These are phyloP conservation scores for Acrossocheilus wenchowensis DNA, from an alignment of 2,797 vertebrate genomes.

Conservation along the genomic window DNA sequence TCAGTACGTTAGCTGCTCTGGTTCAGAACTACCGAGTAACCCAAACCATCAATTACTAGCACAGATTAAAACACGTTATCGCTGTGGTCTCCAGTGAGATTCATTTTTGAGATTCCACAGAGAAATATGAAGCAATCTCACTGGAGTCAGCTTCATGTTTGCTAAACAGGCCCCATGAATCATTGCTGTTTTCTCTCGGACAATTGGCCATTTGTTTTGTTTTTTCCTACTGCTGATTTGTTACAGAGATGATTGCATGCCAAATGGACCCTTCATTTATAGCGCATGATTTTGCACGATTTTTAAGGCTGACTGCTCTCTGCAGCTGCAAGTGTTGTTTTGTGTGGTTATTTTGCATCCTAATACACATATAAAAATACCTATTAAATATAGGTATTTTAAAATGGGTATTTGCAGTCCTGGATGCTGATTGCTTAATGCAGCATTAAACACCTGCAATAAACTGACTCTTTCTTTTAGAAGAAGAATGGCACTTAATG, in stretches of 20 bases:
- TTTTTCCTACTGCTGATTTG: neutral
- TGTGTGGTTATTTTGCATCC: neutral
- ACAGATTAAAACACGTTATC: conserved; percentile 35
- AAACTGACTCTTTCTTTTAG: neutral
- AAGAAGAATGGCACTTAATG: neutral
- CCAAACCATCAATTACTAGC: conserved; percentile 32
- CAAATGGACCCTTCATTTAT: conserved; percentile 1
- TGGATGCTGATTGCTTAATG: neutral
- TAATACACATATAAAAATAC: neutral
- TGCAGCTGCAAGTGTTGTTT: neutral
- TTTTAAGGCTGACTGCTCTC: neutral
- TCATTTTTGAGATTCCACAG: conserved; percentile 30
- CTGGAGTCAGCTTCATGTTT: conserved; percentile 4
- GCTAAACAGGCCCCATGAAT: conserved; percentile 18
- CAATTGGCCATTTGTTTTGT: neutral
- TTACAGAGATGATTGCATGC: neutral
- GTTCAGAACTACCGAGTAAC: neutral
- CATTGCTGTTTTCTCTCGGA: neutral
- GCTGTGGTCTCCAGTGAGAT: conserved; percentile 33
- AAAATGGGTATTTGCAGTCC: neutral
- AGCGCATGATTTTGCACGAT: neutral
- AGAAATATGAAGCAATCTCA: conserved; percentile 39
- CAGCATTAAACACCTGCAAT: neutral
- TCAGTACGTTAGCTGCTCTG: conserved; percentile 32
- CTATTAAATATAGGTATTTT: neutral